Percentiles rank a stretch among this genome's conserved stretches.
phyloP scores from a whole-genome alignment of 2,113 vertebrate species.

The Cephalophus harveyi region DNA sequence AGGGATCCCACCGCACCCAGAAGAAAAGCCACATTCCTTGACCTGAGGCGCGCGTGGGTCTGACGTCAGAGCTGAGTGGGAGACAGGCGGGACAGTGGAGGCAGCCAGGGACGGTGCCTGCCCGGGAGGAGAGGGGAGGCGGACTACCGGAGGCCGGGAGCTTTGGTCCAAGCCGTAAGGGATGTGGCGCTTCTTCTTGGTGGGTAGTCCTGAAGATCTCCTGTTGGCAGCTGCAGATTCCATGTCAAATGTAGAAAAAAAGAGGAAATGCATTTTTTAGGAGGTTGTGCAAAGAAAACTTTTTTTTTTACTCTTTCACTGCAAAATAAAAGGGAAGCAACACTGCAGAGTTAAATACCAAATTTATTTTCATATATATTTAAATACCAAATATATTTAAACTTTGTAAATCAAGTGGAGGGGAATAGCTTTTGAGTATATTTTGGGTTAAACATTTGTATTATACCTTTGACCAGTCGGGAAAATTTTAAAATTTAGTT shows the following conservation, averaged over 20 bases:
- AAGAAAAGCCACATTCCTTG: not conserved
- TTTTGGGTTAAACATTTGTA: not conserved
- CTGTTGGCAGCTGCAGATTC: not conserved
- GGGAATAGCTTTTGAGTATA: not conserved
- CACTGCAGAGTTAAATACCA: not conserved
- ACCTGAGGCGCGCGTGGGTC: not conserved
- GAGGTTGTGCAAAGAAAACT: not conserved
- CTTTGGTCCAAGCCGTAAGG: not conserved
- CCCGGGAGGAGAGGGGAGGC: not conserved
- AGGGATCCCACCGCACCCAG: not conserved
- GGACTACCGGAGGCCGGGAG: rapidly evolving
- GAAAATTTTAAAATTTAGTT: not conserved
- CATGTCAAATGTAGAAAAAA: not conserved
- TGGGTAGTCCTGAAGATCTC: not conserved
- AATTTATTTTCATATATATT: not conserved
- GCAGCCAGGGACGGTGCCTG: not conserved
- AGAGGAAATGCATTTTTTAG: not conserved
- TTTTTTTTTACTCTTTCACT: constrained; percentile 4
- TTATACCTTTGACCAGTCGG: not conserved
- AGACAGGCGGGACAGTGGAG: not conserved
- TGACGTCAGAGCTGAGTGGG: not conserved
- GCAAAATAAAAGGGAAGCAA: not conserved
- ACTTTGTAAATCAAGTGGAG: not conserved
- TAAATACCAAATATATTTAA: not conserved
- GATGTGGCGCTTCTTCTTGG: not conserved